Conservation (phyloP, 2,113 vertebrate genomes). For the Clarias macrocephalus region DNA sequence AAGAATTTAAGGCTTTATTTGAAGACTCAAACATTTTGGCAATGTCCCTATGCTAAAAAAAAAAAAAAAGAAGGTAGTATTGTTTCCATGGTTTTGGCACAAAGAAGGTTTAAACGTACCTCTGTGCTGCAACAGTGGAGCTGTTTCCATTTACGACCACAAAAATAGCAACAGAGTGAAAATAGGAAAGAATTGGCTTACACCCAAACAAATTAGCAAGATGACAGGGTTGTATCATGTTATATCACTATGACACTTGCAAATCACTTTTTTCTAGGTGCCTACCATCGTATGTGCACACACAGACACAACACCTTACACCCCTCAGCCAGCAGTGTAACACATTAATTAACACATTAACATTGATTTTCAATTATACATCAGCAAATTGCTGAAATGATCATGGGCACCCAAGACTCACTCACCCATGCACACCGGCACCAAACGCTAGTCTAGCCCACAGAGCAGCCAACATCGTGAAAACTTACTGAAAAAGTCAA, state of each 20-base stretch:
- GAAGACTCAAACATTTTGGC: neutral
- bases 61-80: neutral
- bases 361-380: too few relatives aligned
- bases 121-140: neutral
- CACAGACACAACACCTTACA: neutral
- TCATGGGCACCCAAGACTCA: too few relatives aligned
- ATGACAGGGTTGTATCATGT: neutral
- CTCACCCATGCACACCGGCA: too few relatives aligned
- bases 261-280: neutral
- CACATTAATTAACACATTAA: too few relatives aligned
- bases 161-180: neutral
- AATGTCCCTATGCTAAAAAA: neutral
- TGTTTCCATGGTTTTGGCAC: neutral
- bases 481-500: too few relatives aligned
- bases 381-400: too few relatives aligned
- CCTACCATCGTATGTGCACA: neutral
- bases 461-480: too few relatives aligned
- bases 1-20: neutral
- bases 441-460: too few relatives aligned
- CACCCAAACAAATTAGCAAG: neutral
- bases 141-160: neutral
- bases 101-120: neutral
- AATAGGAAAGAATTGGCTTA: neutral
- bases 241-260: neutral
- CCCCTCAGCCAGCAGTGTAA: too few relatives aligned